Evolutionary conservation across 2,888 invertebrate species (phyloP).

Genomic region (Drosophila setosimentum): DNA sequence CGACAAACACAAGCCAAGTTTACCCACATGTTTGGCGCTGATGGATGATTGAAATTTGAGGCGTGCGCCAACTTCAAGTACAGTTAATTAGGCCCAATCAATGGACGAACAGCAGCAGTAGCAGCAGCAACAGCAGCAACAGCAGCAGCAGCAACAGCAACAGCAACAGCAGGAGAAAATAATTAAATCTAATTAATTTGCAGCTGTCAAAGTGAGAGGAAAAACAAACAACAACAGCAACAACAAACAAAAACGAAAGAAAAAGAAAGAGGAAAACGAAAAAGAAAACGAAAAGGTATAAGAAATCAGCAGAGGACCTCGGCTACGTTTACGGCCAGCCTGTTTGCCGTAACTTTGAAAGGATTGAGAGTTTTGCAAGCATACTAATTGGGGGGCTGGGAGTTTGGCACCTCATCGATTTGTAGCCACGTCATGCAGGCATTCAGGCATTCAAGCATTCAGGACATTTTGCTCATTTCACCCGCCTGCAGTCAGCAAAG

Average conservation of each 20-base stretch:
- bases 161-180: conserved; percentile 47
- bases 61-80: conserved; percentile 75
- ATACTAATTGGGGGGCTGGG: conserved; percentile 35
- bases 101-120: conserved; percentile 45
- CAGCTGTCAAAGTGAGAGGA: conserved; percentile 68
- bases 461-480: conserved; percentile 1
- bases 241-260: not conserved
- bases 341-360: conserved; percentile 26
- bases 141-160: conserved; percentile 33
- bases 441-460: conserved; percentile 29
- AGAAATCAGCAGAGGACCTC: conserved; percentile 1
- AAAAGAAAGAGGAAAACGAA: not conserved
- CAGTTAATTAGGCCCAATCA: conserved; percentile 79
- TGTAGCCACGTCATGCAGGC: conserved; percentile 71
- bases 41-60: conserved; percentile 77
- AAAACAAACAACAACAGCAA: not conserved
- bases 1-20: not conserved
- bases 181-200: conserved; percentile 79
- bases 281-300: not conserved
- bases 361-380: conserved; percentile 43
- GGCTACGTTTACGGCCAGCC: not conserved
- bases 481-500: conserved; percentile 53
- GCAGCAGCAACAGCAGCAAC: conserved; percentile 16
- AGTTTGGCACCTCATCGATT: conserved; percentile 70
- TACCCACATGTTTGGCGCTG: conserved; percentile 43